A percentile compares a stretch with the other conserved stretches of the same genome.
These are phyloP conservation scores for Lasiurus cinereus DNA, from an alignment of 2,113 vertebrate genomes.

Conservation along the genomic window DNA sequence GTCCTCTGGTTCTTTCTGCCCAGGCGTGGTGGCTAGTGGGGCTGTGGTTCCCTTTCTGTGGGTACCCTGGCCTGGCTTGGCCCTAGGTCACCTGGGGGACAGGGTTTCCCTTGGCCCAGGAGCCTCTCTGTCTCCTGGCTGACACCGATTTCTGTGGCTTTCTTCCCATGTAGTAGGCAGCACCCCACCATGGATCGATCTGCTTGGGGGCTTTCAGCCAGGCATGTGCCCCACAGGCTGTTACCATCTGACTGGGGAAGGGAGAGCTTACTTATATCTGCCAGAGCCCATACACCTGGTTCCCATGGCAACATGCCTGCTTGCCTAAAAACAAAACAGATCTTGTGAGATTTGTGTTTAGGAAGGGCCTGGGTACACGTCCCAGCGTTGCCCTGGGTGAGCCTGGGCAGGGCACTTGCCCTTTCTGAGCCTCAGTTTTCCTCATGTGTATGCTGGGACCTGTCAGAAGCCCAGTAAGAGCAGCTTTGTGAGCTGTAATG, in stretches of 20 bases:
- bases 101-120: background rate
- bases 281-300: conserved; percentile 69
- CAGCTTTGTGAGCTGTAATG: background rate
- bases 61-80: background rate
- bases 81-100: background rate
- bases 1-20: background rate
- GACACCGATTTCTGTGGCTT: background rate
- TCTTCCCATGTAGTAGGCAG: background rate
- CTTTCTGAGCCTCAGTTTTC: background rate
- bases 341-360: background rate
- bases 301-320: background rate
- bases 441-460: too few relatives aligned
- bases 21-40: rapidly evolving
- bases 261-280: conserved; percentile 62
- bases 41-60: background rate
- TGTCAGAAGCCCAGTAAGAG: background rate
- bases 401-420: background rate
- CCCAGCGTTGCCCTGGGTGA: background rate
- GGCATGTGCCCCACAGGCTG: background rate
- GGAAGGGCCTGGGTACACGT: background rate
- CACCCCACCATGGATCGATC: background rate
- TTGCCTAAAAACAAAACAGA: background rate
- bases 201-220: background rate
- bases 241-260: background rate
- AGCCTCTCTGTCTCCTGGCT: background rate